Evolutionary conservation across 2,113 vertebrate genomes (phyloP), one percentile per base, ranked within the genome.

Genomic region (Hassar affinis): DNA sequence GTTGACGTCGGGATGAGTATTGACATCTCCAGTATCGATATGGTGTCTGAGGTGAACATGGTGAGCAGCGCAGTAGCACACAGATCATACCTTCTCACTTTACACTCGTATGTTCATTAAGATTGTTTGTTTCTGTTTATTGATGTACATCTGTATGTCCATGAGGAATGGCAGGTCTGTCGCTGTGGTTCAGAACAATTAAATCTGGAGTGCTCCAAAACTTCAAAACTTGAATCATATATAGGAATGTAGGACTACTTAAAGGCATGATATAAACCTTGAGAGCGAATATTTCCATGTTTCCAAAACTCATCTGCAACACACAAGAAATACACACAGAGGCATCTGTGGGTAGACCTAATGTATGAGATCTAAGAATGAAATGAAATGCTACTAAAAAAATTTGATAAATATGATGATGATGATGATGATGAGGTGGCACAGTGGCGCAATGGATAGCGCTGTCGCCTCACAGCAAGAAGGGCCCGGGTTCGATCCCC

Each of bases 41-140:
- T 97, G 95, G 96, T 98, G 84, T 98, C 96, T 9, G 97, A 98
- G 93, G 97, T 98, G 90, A 98, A 97, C 92, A 98, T 97, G 96
- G 97, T 98, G 91, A 97, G 96, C 97, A 90, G 78, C 57, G 27
- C 17, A 57, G 6, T 54, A 52, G 18, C 14, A 27, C 47, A 27
- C 11, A 72, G 30, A 9, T 11, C 3, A 27, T 17, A 18, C n/a
- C n/a, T n/a, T n/a, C 35, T 71, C 45, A 18, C 14, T 6, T 33
- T 30, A 75, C 33, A 30, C 15, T 2, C 17, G n/a, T 20, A 33
- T 76, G 17, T 1, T 33, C 10, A 30, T 33, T 51, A 52, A 52
- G 8, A 76, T 14, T 33, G 72, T 52, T 51, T 75, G 27, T 52
- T 20, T 30, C 9, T 52, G 8, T 75, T 33, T 74, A 0, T 35